phyloP scores from a whole-genome alignment of 92 coral and sea anemone species.

The Epizoanthus illoricatus region DNA sequence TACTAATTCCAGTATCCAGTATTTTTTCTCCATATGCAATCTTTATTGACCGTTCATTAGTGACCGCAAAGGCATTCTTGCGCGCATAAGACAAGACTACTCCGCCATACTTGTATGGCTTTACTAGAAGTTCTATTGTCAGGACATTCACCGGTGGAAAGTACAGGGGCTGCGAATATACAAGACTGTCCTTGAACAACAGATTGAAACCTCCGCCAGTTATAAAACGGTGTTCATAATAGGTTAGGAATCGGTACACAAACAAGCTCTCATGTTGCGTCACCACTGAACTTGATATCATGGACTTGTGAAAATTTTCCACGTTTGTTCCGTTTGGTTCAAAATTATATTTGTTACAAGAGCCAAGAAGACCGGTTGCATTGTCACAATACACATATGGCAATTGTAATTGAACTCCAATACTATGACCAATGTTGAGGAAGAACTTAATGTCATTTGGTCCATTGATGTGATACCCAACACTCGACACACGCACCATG shows the following conservation, averaged over 20 bases:
- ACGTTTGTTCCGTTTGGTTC: slow-evolving; percentile 16
- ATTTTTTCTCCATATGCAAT: slow-evolving; percentile 45
- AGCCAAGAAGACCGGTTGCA: slow-evolving; percentile 56
- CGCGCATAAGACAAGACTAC: slow-evolving; percentile 53
- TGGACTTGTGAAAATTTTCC: slow-evolving; percentile 2
- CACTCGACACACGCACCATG: slow-evolving; percentile 50
- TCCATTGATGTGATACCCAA: slow-evolving; percentile 55
- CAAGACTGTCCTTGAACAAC: slow-evolving; percentile 52
- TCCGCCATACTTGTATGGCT: slow-evolving; percentile 53
- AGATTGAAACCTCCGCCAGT: slow-evolving; percentile 61
- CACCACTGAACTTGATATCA: slow-evolving; percentile 27
- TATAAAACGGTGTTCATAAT: slow-evolving; percentile 35
- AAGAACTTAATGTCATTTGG: slow-evolving; percentile 40
- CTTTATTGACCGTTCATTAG: slow-evolving; percentile 42
- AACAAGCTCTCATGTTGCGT: slow-evolving; percentile 44
- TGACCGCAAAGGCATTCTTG: slow-evolving; percentile 44
- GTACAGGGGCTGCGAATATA: slow-evolving; percentile 43
- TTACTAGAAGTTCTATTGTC: slow-evolving; percentile 60
- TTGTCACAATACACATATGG: slow-evolving; percentile 50
- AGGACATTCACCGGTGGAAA: slow-evolving; percentile 40
- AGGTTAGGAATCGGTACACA: slow-evolving; percentile 43
- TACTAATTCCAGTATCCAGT: slow-evolving; percentile 38
- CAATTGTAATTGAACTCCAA: slow-evolving; percentile 40
- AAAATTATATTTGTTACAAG: slow-evolving; percentile 39
- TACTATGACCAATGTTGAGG: slow-evolving; percentile 54